A percentile compares a stretch with the other conserved stretches of the same genome.
Evolutionary conservation across 2,888 invertebrate genomes (phyloP).

Genomic region (Hipparchia semele): DNA sequence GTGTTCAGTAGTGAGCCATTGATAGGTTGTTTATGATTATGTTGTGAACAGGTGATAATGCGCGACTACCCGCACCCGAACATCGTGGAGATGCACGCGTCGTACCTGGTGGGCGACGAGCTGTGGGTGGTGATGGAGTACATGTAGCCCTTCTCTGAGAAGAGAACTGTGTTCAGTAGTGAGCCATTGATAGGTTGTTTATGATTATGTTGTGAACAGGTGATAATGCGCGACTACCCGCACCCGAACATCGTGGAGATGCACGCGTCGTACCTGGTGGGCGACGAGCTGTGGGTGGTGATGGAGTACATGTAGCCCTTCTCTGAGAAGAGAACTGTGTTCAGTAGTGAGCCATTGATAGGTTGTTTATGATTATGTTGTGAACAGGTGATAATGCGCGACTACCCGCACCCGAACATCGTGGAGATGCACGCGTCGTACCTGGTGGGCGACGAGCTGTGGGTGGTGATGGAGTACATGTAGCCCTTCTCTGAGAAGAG

Average conservation of each 20-base stretch:
- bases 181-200: too few species aligned
- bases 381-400: conserved; percentile 93
- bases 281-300: conserved; percentile 99
- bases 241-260: conserved; percentile 99
- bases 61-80: conserved; percentile 99
- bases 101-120: conserved; percentile 98
- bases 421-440: conserved; percentile 99
- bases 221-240: conserved; percentile 99
- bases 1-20: too few species aligned
- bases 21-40: not conserved
- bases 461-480: conserved; percentile 99
- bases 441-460: conserved; percentile 97
- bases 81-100: conserved; percentile 99
- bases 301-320: conserved; percentile 93
- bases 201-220: conserved; percentile 51
- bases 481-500: too few species aligned
- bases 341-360: too few species aligned
- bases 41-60: conserved; percentile 88
- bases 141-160: conserved; percentile 64
- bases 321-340: too few species aligned
- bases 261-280: conserved; percentile 98
- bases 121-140: conserved; percentile 99
- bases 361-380: conserved; percentile 2
- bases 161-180: too few species aligned
- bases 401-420: conserved; percentile 99